Evolutionary conservation across 2,113 vertebrate genomes (phyloP).

Genomic region (Apteryx mantelli): DNA sequence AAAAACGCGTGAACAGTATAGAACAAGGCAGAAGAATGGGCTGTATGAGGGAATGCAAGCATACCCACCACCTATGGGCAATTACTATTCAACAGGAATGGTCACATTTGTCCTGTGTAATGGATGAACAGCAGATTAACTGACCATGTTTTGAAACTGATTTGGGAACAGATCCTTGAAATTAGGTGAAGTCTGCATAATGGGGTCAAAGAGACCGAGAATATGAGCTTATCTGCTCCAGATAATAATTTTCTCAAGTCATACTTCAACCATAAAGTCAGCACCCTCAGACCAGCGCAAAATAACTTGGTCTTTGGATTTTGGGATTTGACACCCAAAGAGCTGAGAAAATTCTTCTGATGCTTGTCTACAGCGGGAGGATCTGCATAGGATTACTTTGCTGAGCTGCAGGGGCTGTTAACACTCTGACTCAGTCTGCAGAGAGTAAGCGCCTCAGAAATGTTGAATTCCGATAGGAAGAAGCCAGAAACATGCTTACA

Average conservation of each 20-base stretch:
- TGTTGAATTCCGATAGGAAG: not conserved
- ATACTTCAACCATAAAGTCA: not conserved
- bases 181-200: not conserved
- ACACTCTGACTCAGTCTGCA: not conserved
- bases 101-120: not conserved
- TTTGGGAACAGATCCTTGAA: not conserved
- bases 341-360: not conserved
- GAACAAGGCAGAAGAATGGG: not conserved
- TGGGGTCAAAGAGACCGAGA: not conserved
- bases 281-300: not conserved
- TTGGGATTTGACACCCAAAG: not conserved
- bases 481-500: not conserved
- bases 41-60: not conserved
- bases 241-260: not conserved
- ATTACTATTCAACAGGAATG: not conserved
- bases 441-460: not conserved
- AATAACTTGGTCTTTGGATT: not conserved
- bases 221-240: not conserved
- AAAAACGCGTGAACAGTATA: not conserved
- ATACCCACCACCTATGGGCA: not conserved
- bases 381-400: not conserved
- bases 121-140: not conserved
- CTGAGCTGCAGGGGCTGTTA: not conserved
- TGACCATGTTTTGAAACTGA: not conserved
- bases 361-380: not conserved